Evolutionary conservation across 2,888 invertebrate species (phyloP).

Genomic region (Torymus auratus): DNA sequence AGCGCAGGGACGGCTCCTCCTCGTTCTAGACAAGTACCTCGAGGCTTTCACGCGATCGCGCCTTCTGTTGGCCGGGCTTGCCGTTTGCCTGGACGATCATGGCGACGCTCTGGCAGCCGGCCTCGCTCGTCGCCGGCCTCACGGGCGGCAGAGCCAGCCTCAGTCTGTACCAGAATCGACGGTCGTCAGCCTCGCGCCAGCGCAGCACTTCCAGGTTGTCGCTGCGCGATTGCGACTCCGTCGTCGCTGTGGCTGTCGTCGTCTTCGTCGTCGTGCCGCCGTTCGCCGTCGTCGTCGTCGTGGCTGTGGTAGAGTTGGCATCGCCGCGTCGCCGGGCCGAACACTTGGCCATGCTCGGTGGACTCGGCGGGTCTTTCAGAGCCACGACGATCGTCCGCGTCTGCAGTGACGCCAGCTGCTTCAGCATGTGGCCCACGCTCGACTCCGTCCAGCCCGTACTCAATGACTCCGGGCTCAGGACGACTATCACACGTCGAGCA

Average conservation of each 20-base stretch:
- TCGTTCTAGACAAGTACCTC: constrained; percentile 73
- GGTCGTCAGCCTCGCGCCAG: constrained; percentile 66
- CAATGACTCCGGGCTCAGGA: constrained; percentile 77
- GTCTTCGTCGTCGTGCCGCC: constrained; percentile 70
- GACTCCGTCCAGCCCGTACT: constrained; percentile 77
- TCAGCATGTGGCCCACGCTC: constrained; percentile 75
- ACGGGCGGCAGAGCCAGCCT: constrained; percentile 78
- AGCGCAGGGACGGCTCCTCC: constrained; percentile 10
- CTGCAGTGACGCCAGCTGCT: constrained; percentile 75
- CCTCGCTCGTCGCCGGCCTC: constrained; percentile 14
- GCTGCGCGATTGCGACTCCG: constrained; percentile 51
- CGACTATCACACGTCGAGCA: constrained; percentile 77
- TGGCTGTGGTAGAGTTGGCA: constrained; percentile 68
- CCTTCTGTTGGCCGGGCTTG: constrained; percentile 69
- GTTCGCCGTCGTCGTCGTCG: background rate
- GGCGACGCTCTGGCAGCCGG: constrained; percentile 71
- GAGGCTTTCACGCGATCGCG: constrained; percentile 73
- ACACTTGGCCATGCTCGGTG: constrained; percentile 70
- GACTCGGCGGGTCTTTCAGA: constrained; percentile 75
- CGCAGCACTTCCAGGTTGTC: constrained; percentile 63
- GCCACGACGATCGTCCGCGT: constrained; percentile 73
- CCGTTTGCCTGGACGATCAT: constrained; percentile 72
- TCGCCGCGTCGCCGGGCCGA: constrained; percentile 65
- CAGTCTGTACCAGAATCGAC: constrained; percentile 83
- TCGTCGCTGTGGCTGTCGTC: constrained; percentile 64